phyloP scores from a whole-genome alignment of 2,888 invertebrate genomes.

The Merodon equestris region DNA sequence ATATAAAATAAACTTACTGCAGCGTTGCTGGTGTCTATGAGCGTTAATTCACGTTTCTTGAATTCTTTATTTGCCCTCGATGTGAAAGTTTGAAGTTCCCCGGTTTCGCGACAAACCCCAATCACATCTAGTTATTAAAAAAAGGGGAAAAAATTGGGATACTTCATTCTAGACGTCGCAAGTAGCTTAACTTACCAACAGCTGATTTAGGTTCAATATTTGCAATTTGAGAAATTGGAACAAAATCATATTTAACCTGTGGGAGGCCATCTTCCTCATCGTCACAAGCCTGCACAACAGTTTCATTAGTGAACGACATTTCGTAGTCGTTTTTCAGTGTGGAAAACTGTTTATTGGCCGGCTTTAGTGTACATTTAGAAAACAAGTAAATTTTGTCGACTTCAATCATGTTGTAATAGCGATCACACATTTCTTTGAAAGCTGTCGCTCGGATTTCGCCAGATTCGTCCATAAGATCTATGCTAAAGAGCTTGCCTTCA shows the following conservation, averaged over 20 bases:
- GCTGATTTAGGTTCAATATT: constrained; percentile 83
- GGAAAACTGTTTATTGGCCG: constrained; percentile 94
- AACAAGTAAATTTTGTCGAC: constrained; percentile 94
- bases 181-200: constrained; percentile 82
- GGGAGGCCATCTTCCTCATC: constrained; percentile 85
- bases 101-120: constrained; percentile 88
- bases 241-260: constrained; percentile 87
- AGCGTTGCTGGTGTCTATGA: constrained; percentile 91
- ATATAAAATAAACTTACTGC: constrained; percentile 80
- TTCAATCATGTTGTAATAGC: constrained; percentile 93
- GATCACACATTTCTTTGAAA: constrained; percentile 92
- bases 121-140: constrained; percentile 85
- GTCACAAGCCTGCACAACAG: constrained; percentile 82
- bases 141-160: too few relatives aligned
- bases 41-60: constrained; percentile 90
- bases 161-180: not conserved
- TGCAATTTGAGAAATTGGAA: constrained; percentile 86
- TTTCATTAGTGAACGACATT: constrained; percentile 91
- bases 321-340: constrained; percentile 96
- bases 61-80: constrained; percentile 89
- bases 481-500: constrained; percentile 95
- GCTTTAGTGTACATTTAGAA: constrained; percentile 90
- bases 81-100: constrained; percentile 86
- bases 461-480: constrained; percentile 95
- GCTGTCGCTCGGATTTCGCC: constrained; percentile 96